Evolutionary conservation across 2,888 invertebrate genomes (phyloP), one percentile per base, ranked within the genome.

Genomic region (Tetramorium bicarinatum): DNA sequence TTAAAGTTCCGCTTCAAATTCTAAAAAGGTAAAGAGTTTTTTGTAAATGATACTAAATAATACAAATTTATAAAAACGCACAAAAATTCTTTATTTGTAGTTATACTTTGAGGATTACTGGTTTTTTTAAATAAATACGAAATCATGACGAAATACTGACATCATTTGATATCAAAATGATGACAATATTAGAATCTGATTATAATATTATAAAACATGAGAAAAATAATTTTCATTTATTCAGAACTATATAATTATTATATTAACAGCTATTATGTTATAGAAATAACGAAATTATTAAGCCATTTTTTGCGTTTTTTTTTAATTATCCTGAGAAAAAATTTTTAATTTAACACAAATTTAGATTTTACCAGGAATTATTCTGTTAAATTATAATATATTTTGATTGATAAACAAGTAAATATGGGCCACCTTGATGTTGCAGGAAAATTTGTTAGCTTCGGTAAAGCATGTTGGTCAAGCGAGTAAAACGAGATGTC

Each of bases 161-260:
- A 47, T 44, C 13, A 15, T 47, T 47, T 47, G 47, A 47, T 34
- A 34, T 15, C 4, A 47, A 47, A 47, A 15, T 47, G 44, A 44
- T 13, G 13, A 13, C 44, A 13, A 0, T 3, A 11, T 47, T 47
- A 15, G 47, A 15, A 47, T 47, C n/a, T 52, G 52, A 21, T 47
- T 47, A 47, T 47, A 54, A 54, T 54, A n/a, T 62, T 62, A 38
- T 18, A 62, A 54, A 54, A n/a, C 21, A 21, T n/a, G 15, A 62
- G n/a, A 11, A 38, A 8, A 18, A 62, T 38, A 62, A 6, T n/a
- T n/a, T n/a, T n/a, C n/a, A n/a, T n/a, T n/a, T 4, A 38, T 38
- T 62, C 2, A 38, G 9, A n/a, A n/a, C 11, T 38, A 7, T n/a
- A 13, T 13, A 6, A n/a, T 62, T 64, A 64, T 38, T 64, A 13